Conservation (phyloP, 1,140 invertebrate genomes). For the Zaprionus vittiger region DNA sequence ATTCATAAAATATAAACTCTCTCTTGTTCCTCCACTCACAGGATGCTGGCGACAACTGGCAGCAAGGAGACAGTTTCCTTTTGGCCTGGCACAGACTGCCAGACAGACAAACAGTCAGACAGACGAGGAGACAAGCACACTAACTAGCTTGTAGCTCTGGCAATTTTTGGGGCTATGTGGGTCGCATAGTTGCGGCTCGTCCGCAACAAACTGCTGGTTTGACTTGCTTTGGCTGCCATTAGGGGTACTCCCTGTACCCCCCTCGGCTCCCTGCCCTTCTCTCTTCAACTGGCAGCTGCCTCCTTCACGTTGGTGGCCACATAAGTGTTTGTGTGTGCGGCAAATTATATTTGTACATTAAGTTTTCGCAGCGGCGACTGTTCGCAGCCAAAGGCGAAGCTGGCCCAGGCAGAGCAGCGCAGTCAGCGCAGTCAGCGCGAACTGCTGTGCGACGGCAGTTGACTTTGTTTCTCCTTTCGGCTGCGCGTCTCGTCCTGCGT, state of each 20-base stretch:
- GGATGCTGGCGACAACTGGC: constrained; percentile 66
- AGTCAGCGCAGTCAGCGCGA: constrained; percentile 5
- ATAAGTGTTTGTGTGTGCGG: constrained; percentile 81
- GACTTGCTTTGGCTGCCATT: constrained; percentile 34
- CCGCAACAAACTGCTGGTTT: constrained; percentile 58
- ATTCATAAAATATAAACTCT: constrained; percentile 79
- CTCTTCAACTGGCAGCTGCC: constrained; percentile 5
- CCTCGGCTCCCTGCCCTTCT: neutral
- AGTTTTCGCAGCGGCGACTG: constrained; percentile 63
- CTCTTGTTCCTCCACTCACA: constrained; percentile 8
- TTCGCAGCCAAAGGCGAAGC: constrained; percentile 3
- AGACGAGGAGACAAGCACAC: neutral
- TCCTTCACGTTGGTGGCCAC: constrained; percentile 55
- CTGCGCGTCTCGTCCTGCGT: constrained; percentile 37
- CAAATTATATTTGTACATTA: constrained; percentile 83
- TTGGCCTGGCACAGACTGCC: neutral
- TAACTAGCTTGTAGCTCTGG: constrained; percentile 70
- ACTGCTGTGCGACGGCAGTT: constrained; percentile 55
- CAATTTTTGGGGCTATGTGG: constrained; percentile 55
- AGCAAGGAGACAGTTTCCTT: constrained; percentile 39
- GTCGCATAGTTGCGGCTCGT: constrained; percentile 55
- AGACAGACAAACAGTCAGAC: neutral
- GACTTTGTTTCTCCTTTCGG: constrained; percentile 63
- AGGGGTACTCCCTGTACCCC: constrained; percentile 20
- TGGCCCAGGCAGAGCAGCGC: neutral